These are phyloP conservation scores for Stenchaetothrips biformis DNA, from an alignment of 2,888 invertebrate species.

Conservation along the genomic window DNA sequence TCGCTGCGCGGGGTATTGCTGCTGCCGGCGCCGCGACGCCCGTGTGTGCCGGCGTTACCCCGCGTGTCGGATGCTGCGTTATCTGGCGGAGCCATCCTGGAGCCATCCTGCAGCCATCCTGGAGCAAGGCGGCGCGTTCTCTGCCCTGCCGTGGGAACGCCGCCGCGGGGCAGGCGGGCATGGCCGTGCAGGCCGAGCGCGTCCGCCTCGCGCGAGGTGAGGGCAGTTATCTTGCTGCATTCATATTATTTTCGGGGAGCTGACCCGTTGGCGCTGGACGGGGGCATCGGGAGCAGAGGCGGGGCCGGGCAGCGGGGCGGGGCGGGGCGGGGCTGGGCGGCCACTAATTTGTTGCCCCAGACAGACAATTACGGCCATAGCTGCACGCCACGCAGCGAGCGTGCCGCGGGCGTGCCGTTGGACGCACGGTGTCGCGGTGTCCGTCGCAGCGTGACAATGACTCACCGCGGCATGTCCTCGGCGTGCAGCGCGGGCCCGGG, in stretches of 20 bases:
- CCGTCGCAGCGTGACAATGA: conserved; percentile 25
- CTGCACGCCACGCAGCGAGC: background rate
- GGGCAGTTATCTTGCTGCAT: too few species aligned
- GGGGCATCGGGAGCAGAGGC: background rate
- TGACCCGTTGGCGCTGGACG: background rate
- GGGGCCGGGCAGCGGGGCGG: background rate
- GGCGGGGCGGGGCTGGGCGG: background rate
- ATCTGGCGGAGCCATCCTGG: background rate
- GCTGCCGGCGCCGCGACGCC: background rate
- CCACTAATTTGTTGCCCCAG: conserved; percentile 21
- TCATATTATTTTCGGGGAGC: background rate
- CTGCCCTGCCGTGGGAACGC: background rate
- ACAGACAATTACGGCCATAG: conserved; percentile 4
- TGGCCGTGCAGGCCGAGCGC: background rate
- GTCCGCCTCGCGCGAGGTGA: background rate
- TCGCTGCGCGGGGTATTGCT: background rate
- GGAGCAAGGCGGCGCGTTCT: background rate
- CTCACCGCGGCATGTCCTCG: conserved; percentile 43
- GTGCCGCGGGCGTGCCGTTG: background rate
- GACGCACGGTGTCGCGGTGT: too few species aligned
- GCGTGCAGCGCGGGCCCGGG: conserved; percentile 7
- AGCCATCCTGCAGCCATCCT: too few species aligned
- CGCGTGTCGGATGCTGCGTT: background rate
- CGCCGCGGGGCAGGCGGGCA: background rate
- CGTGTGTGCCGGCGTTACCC: background rate